These are phyloP conservation scores for Melanostoma mellinum DNA, from an alignment of 2,888 invertebrate species.

Conservation along the genomic window DNA sequence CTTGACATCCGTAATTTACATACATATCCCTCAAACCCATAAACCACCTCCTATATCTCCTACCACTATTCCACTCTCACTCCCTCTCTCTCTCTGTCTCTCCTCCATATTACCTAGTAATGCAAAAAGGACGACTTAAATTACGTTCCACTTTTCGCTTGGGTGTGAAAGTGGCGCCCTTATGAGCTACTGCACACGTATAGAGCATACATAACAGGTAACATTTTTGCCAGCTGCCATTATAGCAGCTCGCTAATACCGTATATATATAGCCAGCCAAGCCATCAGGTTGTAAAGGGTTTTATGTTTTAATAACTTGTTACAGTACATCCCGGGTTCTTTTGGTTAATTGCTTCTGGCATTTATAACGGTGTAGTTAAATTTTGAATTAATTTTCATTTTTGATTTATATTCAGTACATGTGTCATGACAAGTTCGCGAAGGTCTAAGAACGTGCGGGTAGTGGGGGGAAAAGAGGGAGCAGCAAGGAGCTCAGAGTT, in stretches of 20 bases:
- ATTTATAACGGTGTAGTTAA: constrained; percentile 50
- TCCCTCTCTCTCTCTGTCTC: constrained; percentile 1
- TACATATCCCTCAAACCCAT: constrained; percentile 6
- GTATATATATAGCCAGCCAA: neutral
- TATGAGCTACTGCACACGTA: constrained; percentile 17
- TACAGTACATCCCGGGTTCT: constrained; percentile 29
- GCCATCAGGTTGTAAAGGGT: constrained; percentile 42
- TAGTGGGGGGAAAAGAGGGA: neutral
- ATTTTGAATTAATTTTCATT: constrained; percentile 61
- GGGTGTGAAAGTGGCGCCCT: constrained; percentile 46
- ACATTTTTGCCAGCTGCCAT: constrained; percentile 29
- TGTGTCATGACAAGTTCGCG: constrained; percentile 36
- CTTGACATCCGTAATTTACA: constrained; percentile 59
- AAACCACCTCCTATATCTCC: neutral
- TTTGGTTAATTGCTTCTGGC: constrained; percentile 55
- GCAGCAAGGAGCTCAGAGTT: neutral
- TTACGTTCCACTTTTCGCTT: constrained; percentile 51
- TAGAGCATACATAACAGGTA: constrained; percentile 3
- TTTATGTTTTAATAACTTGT: constrained; percentile 62
- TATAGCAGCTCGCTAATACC: constrained; percentile 6
- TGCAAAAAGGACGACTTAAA: constrained; percentile 15
- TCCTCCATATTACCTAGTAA: neutral
- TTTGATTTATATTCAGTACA: constrained; percentile 62
- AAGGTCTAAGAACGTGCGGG: neutral
- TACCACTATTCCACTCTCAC: constrained; percentile 3